Conservation (phyloP, 1,140 invertebrate species). For the Listronotus oregonensis region DNA sequence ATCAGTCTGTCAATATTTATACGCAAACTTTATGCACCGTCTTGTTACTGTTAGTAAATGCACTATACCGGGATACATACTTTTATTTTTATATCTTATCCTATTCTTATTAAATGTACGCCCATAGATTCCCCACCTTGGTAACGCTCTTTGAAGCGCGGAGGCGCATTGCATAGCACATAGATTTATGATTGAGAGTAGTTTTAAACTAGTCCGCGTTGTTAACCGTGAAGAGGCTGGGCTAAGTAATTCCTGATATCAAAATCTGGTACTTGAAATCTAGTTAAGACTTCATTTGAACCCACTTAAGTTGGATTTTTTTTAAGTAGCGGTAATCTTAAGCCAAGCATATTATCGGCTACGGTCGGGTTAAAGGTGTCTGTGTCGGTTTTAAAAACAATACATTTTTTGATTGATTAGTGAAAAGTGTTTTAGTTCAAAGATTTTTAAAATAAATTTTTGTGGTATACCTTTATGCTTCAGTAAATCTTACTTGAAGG, state of each 20-base stretch:
- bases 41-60: neutral
- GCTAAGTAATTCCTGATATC: neutral
- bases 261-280: constrained; percentile 2
- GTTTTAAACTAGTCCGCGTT: constrained; percentile 24
- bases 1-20: too few species aligned
- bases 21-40: too few species aligned
- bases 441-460: too few species aligned
- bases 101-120: constrained; percentile 21
- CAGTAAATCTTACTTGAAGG: too few species aligned
- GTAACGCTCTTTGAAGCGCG: constrained; percentile 19
- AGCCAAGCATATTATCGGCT: neutral
- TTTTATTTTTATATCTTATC: constrained; percentile 23
- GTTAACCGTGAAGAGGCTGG: constrained; percentile 10
- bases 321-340: constrained; percentile 13
- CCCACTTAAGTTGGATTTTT: constrained; percentile 9
- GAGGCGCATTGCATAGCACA: constrained; percentile 21
- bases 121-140: constrained; percentile 29
- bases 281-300: constrained; percentile 6
- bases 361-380: constrained; percentile 6
- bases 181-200: constrained; percentile 28
- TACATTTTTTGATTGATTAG: neutral
- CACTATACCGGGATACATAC: constrained; percentile 1
- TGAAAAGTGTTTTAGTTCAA: too few species aligned
- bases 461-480: too few species aligned
- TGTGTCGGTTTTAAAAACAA: constrained; percentile 7